Evolutionary conservation across 64 coral and sea anemone species (phyloP).

Genomic region (Montipora cactus): DNA sequence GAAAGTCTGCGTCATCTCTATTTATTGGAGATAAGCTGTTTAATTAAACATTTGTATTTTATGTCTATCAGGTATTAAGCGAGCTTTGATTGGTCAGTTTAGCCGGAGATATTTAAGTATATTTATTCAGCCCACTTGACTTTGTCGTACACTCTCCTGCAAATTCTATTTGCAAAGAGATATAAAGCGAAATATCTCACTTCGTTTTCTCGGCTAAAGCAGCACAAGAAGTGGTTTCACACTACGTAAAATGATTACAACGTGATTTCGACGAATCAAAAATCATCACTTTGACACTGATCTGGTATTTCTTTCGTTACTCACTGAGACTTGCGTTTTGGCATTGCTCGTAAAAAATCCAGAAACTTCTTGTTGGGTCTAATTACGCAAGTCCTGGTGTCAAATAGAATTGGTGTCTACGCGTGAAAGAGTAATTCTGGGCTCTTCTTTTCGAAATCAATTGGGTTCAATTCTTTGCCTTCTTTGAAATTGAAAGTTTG

Average conservation of each 20-base stretch:
- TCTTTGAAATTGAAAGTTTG: not conserved
- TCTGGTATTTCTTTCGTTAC: not conserved
- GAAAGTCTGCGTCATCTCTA: not conserved
- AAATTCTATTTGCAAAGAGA: no score
- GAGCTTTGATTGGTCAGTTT: no score
- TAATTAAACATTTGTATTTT: no score
- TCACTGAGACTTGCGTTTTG: no score
- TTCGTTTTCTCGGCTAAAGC: no score
- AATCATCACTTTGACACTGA: not conserved
- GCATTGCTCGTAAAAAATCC: not conserved
- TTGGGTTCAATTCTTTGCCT: not conserved
- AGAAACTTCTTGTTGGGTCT: not conserved
- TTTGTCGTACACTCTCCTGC: no score
- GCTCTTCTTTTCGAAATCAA: no score
- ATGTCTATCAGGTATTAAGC: no score
- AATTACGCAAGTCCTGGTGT: slow-evolving; percentile 20
- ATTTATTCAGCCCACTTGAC: no score
- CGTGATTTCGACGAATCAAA: not conserved
- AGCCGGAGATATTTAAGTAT: no score
- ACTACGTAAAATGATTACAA: not conserved
- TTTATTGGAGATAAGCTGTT: not conserved
- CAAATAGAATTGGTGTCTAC: not conserved
- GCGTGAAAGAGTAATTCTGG: not conserved
- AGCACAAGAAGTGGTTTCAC: not conserved
- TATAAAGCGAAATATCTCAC: no score